phyloP scores from a whole-genome alignment of 2,797 vertebrate genomes.

The Sphenopsis melanotis region DNA sequence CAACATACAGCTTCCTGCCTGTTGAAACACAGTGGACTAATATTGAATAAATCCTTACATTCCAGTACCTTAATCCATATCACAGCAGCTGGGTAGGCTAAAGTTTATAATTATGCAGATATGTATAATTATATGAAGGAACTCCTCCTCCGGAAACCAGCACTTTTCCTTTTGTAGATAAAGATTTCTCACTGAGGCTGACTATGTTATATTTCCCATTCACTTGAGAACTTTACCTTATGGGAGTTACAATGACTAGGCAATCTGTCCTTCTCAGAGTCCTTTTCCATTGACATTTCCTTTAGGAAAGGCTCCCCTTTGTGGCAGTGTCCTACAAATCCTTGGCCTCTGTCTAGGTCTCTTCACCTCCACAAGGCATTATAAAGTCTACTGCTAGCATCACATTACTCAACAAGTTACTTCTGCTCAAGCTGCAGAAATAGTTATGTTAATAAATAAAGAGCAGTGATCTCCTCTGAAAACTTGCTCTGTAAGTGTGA shows the following conservation, averaged over 20 bases:
- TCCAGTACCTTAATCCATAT: not conserved
- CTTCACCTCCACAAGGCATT: rapidly evolving
- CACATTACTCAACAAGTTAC: not conserved
- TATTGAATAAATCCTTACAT: not conserved
- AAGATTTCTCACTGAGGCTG: not conserved
- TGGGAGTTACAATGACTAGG: not conserved
- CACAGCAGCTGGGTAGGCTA: not conserved
- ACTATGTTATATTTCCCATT: not conserved
- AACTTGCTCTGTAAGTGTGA: not conserved
- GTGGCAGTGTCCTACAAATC: not conserved
- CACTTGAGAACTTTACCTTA: not conserved
- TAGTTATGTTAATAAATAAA: not conserved
- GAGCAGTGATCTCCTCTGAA: not conserved
- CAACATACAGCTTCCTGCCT: not conserved
- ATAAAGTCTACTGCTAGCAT: not conserved
- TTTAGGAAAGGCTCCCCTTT: not conserved
- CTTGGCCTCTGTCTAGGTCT: not conserved
- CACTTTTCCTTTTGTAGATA: not conserved
- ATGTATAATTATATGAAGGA: not conserved
- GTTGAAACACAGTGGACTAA: not conserved
- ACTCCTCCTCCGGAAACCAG: not conserved
- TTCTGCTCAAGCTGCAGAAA: not conserved
- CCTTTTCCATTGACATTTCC: not conserved
- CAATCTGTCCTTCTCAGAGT: not conserved
- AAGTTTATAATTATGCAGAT: not conserved